Percentiles rank a stretch among this genome's conserved stretches.
These are phyloP conservation scores for Urocynchramus pylzowi DNA, from an alignment of 2,113 vertebrate species.

Conservation along the genomic window DNA sequence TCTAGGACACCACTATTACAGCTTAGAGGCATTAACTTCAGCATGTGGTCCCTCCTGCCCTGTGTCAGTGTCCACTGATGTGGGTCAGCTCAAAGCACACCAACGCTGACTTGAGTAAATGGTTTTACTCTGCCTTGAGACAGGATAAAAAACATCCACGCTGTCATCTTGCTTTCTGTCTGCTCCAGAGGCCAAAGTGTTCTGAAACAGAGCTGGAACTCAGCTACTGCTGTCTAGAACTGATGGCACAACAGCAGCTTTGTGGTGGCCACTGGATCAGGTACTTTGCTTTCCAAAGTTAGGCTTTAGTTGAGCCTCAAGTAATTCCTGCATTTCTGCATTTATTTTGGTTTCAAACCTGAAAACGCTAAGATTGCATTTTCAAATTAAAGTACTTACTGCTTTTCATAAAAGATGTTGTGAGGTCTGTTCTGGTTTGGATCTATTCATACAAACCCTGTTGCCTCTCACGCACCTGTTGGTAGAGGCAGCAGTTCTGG, in stretches of 20 bases:
- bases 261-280: background rate
- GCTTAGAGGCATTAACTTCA: background rate
- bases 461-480: background rate
- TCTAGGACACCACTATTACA: background rate
- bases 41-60: background rate
- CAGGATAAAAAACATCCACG: background rate
- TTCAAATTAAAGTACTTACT: background rate
- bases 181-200: background rate
- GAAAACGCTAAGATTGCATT: background rate
- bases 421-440: background rate
- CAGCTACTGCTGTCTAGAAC: background rate
- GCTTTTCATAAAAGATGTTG: background rate
- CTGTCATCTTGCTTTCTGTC: fast-evolving
- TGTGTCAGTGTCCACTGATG: background rate
- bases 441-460: background rate
- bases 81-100: background rate
- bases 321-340: background rate
- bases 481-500: background rate
- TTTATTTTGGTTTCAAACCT: background rate
- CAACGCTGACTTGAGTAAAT: background rate
- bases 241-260: background rate
- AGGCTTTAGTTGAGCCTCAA: background rate
- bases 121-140: background rate
- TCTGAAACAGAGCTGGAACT: background rate
- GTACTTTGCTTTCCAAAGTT: background rate